Percentiles rank a stretch among this genome's conserved stretches.
Conservation (phyloP, 2,113 vertebrate species). For the Trachemys scripta region DNA sequence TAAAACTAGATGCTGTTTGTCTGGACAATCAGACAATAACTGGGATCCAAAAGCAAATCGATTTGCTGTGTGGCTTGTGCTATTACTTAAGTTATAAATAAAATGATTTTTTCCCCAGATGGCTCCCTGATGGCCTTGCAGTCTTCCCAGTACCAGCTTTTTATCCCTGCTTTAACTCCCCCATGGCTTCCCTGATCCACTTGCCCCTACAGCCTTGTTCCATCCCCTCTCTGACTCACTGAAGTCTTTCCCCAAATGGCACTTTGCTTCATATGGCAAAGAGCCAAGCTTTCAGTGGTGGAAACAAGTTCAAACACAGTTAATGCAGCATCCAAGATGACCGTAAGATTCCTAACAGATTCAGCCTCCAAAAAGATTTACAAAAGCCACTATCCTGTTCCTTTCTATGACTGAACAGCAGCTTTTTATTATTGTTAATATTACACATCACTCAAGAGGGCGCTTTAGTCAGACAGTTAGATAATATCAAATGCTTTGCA, state of each 20-base stretch:
- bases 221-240: accelerated
- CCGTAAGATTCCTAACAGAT: accelerated
- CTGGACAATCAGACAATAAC: conserved; percentile 79
- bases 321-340: accelerated
- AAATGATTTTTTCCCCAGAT: conserved; percentile 78
- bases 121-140: conserved; percentile 71
- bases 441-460: accelerated
- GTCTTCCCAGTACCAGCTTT: conserved; percentile 52
- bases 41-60: conserved; percentile 77
- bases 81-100: conserved; percentile 83
- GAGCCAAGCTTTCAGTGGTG: neutral
- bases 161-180: conserved; percentile 48
- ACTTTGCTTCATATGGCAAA: accelerated
- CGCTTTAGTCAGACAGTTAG: accelerated
- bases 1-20: conserved; percentile 74
- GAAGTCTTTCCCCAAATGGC: neutral
- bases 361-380: neutral
- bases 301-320: neutral
- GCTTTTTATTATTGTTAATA: neutral
- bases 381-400: neutral
- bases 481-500: neutral
- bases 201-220: conserved; percentile 20
- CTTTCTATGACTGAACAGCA: neutral
- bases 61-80: conserved; percentile 78
- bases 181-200: neutral